These are phyloP conservation scores for Mesoligia furuncula DNA, from an alignment of 2,888 invertebrate genomes.

Conservation along the genomic window DNA sequence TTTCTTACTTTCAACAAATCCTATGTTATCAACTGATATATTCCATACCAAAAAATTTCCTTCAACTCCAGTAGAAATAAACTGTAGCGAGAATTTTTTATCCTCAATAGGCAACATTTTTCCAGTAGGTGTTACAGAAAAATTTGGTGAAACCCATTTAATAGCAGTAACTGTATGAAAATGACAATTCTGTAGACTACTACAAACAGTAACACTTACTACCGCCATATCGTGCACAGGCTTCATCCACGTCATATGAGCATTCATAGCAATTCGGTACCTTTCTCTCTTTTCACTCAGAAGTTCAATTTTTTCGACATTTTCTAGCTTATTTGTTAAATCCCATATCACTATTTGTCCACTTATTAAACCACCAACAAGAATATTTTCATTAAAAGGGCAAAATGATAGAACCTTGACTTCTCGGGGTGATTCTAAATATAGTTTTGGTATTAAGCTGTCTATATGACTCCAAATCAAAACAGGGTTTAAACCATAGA, in stretches of 20 bases:
- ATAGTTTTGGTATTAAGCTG: constrained; percentile 92
- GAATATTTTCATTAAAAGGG: constrained; percentile 92
- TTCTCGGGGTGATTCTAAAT: constrained; percentile 92
- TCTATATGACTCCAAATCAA: constrained; percentile 94
- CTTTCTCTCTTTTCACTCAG: constrained; percentile 91
- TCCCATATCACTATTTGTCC: constrained; percentile 94
- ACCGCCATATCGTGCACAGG: constrained; percentile 90
- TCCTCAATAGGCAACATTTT: constrained; percentile 76
- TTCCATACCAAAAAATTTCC: constrained; percentile 94
- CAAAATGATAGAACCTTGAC: constrained; percentile 92
- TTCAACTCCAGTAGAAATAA: constrained; percentile 92
- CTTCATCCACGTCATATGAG: constrained; percentile 93
- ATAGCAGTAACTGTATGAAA: constrained; percentile 91
- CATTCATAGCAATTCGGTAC: constrained; percentile 91
- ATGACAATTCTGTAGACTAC: constrained; percentile 91
- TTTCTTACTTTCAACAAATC: constrained; percentile 79
- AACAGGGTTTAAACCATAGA: constrained; percentile 92
- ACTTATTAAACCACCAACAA: constrained; percentile 93
- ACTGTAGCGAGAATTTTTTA: constrained; percentile 89
- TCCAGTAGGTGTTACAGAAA: constrained; percentile 91
- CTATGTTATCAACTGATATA: constrained; percentile 88
- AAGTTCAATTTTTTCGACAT: constrained; percentile 91
- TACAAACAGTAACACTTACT: constrained; percentile 91
- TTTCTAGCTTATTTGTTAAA: constrained; percentile 91
- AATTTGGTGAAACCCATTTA: constrained; percentile 92